Conservation (phyloP, 2,797 vertebrate species). For the Thripadectes ignobilis region DNA sequence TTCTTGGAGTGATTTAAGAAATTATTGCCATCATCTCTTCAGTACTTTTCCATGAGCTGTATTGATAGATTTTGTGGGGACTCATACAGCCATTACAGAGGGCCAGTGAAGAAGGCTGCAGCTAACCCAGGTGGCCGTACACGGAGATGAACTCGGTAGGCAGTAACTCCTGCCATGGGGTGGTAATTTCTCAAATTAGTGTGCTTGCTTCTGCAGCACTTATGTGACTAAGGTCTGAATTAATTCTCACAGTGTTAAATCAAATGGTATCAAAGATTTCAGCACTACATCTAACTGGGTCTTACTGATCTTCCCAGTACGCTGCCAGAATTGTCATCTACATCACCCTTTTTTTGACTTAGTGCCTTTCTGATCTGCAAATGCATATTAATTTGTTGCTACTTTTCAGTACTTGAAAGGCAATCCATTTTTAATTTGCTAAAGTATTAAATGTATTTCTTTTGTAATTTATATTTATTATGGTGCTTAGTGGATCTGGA, state of each 20-base stretch:
- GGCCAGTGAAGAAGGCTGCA: background rate
- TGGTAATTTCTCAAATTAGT: background rate
- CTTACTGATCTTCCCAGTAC: background rate
- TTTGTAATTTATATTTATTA: constrained; percentile 42
- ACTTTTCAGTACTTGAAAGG: constrained; percentile 10
- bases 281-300: background rate
- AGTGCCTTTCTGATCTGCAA: background rate
- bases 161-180: background rate
- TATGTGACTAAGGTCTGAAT: background rate
- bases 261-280: background rate
- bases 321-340: background rate
- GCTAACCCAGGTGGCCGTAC: background rate
- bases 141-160: background rate
- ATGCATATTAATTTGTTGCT: constrained; percentile 2
- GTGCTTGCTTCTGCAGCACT: background rate
- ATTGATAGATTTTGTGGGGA: background rate
- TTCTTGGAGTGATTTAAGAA: background rate
- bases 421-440: constrained; percentile 37
- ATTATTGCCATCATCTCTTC: background rate
- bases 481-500: background rate
- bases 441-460: constrained; percentile 11
- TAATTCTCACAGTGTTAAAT: background rate
- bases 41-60: background rate
- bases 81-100: background rate
- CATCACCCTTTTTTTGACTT: background rate